Percentiles rank a stretch among this genome's conserved stretches.
Evolutionary conservation across 1,140 invertebrate species (phyloP).

Genomic region (Sycophila sp.): DNA sequence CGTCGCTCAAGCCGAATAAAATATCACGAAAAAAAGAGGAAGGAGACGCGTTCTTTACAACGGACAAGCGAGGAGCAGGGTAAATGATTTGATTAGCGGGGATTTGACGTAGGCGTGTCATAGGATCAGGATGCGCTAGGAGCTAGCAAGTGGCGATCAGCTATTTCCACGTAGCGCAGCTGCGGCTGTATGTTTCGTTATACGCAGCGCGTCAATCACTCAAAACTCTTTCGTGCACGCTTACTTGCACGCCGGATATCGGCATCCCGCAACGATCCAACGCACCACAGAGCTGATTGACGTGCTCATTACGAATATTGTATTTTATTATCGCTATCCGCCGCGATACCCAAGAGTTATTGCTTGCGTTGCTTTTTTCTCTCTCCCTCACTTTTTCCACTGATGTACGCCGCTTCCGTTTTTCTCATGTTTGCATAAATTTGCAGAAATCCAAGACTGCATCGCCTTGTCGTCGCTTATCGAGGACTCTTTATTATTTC

Average conservation of each 20-base stretch:
- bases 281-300: conserved; percentile 36
- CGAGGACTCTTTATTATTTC: too few relatives aligned
- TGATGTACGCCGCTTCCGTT: neutral
- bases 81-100: too few relatives aligned
- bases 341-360: conserved; percentile 6
- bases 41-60: too few relatives aligned
- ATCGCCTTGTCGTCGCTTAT: neutral
- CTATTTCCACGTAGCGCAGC: conserved; percentile 5
- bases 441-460: too few relatives aligned
- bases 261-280: conserved; percentile 32
- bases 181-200: conserved; percentile 7
- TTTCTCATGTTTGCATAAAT: neutral
- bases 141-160: too few relatives aligned
- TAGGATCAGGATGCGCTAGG: conserved; percentile 9
- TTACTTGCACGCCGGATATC: conserved; percentile 40
- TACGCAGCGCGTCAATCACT: conserved; percentile 54
- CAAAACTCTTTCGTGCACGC: conserved; percentile 47
- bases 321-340: conserved; percentile 48
- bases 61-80: too few relatives aligned
- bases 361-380: neutral
- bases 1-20: too few relatives aligned
- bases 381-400: too few relatives aligned
- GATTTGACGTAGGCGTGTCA: neutral
- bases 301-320: conserved; percentile 54
- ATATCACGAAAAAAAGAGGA: too few relatives aligned